Conservation (phyloP, 2,888 invertebrate species). For the Athalia cordata region DNA sequence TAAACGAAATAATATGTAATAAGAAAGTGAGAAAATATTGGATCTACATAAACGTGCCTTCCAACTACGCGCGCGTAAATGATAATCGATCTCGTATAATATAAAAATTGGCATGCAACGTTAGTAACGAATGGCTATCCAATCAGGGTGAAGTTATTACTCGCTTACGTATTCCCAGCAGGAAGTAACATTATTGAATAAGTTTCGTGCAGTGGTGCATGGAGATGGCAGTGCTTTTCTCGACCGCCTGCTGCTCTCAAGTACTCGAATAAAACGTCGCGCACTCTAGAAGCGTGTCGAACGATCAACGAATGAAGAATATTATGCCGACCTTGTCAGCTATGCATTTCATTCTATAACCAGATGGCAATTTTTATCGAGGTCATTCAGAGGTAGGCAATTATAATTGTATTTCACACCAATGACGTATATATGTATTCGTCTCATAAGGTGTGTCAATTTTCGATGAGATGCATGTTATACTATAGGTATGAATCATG, state of each 20-base stretch:
- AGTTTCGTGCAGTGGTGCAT: conserved; percentile 39
- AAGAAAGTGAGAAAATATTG: background rate
- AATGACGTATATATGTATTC: conserved; percentile 26
- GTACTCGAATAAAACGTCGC: conserved; percentile 36
- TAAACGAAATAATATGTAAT: too few species aligned
- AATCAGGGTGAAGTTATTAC: conserved; percentile 35
- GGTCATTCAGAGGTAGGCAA: conserved; percentile 7
- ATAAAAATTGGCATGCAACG: conserved; percentile 31
- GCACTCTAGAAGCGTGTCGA: conserved; percentile 30
- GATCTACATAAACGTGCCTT: background rate
- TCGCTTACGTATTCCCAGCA: conserved; percentile 31
- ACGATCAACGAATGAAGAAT: conserved; percentile 40
- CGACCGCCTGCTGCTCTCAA: conserved; percentile 43
- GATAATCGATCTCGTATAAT: conserved; percentile 4
- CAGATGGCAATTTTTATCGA: conserved; percentile 21
- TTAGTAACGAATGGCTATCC: conserved; percentile 29
- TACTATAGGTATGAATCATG: background rate
- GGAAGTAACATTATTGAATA: conserved; percentile 44
- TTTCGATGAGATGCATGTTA: conserved; percentile 8
- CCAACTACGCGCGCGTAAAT: background rate
- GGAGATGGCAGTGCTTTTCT: conserved; percentile 39
- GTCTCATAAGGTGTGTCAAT: conserved; percentile 14
- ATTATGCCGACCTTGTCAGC: conserved; percentile 4
- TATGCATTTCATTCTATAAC: background rate
- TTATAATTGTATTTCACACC: background rate